Percentiles rank a stretch among this genome's conserved stretches.
phyloP scores from a whole-genome alignment of 1,140 invertebrate genomes.

The Conus betulinus region DNA sequence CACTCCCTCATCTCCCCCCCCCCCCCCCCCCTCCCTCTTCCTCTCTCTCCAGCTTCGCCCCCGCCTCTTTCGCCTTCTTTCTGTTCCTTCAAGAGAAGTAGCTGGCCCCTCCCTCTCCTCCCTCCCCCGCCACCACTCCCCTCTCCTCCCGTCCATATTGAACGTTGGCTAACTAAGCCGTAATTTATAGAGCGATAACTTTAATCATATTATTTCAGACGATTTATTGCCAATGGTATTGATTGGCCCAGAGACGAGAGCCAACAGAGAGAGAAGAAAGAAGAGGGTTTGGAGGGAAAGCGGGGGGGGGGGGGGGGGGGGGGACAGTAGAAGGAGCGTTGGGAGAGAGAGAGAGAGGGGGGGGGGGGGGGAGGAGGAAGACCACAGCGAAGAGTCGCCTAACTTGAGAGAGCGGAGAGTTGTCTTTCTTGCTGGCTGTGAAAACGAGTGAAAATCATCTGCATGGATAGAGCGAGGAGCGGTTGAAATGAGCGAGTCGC shows the following conservation, averaged over 20 bases:
- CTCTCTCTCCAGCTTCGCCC: not conserved
- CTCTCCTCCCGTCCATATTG: slow-evolving; percentile 30
- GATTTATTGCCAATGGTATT: slow-evolving; percentile 35
- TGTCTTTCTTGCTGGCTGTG: too few relatives aligned
- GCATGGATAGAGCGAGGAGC: too few relatives aligned
- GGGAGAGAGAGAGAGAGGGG: not conserved
- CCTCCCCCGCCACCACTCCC: not conserved
- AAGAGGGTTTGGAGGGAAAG: not conserved
- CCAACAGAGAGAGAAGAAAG: not conserved
- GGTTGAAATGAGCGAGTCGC: too few relatives aligned
- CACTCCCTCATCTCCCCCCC: not conserved
- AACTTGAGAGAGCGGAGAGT: not conserved
- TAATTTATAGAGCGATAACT: slow-evolving; percentile 51
- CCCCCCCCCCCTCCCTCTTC: not conserved
- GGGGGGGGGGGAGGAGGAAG: not conserved
- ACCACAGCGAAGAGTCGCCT: too few relatives aligned
- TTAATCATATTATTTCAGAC: slow-evolving; percentile 47
- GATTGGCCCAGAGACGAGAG: not conserved
- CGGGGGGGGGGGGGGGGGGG: not conserved
- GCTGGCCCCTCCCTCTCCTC: not conserved
- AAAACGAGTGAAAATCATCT: too few relatives aligned
- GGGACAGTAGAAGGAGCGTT: not conserved
- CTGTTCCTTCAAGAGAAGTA: not conserved
- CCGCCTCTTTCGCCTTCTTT: not conserved
- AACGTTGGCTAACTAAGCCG: slow-evolving; percentile 28